Conservation (phyloP, 2,888 invertebrate species). For the Lacanobia wlatinum region DNA sequence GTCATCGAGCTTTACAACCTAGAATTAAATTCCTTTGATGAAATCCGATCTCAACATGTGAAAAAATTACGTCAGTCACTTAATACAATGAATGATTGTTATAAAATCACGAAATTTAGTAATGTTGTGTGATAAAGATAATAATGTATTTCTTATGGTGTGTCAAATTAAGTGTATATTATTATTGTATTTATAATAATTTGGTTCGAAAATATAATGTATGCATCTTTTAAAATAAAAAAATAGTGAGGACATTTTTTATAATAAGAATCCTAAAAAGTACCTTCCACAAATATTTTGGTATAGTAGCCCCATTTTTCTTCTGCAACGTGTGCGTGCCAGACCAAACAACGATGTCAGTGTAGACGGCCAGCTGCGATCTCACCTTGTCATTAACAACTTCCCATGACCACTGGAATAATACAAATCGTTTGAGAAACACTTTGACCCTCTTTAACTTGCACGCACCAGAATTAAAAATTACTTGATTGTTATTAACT, state of each 20-base stretch:
- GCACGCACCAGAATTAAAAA: no score
- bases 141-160: not conserved
- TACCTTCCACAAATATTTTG: slow-evolving; percentile 72
- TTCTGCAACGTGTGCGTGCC: slow-evolving; percentile 52
- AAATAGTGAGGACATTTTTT: not conserved
- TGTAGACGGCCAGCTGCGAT: not conserved
- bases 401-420: slow-evolving; percentile 61
- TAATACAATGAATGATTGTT: not conserved
- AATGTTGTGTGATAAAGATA: not conserved
- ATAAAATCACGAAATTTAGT: not conserved
- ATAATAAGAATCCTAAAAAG: not conserved
- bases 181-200: no score
- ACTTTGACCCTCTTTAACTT: not conserved
- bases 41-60: not conserved
- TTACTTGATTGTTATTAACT: not conserved
- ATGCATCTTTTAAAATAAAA: no score
- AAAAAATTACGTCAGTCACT: not conserved
- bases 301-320: slow-evolving; percentile 49
- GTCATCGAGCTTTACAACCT: slow-evolving; percentile 52
- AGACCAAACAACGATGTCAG: slow-evolving; percentile 50
- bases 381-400: slow-evolving; percentile 47
- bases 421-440: not conserved
- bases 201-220: no score
- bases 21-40: slow-evolving; percentile 1
- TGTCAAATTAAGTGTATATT: not conserved